A percentile compares a stretch with the other conserved stretches of the same genome.
Conservation (phyloP, 2,797 vertebrate genomes). For the Danio choprae region DNA sequence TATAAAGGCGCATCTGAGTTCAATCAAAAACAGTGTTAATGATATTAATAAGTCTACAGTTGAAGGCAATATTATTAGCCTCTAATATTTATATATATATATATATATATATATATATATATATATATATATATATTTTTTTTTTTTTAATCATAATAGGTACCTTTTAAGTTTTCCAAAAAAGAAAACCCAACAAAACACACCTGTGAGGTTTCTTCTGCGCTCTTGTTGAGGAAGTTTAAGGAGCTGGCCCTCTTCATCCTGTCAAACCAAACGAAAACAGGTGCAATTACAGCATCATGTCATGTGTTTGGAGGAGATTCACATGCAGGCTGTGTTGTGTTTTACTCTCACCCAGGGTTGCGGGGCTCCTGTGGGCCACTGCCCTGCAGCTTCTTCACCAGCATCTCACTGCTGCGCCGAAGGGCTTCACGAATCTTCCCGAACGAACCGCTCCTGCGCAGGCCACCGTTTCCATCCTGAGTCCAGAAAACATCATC, state of each 20-base stretch:
- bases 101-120: too few species aligned
- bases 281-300: neutral
- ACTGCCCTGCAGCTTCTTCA: conserved; percentile 90
- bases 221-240: conserved; percentile 90
- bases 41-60: too few species aligned
- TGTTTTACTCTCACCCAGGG: conserved; percentile 76
- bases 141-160: too few species aligned
- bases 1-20: too few species aligned
- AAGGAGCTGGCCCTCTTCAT: conserved; percentile 92
- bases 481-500: conserved; percentile 55
- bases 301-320: neutral
- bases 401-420: conserved; percentile 92
- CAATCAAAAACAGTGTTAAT: too few species aligned
- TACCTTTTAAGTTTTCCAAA: too few species aligned
- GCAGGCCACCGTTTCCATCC: conserved; percentile 85
- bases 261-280: conserved; percentile 64
- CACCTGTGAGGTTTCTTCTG: conserved; percentile 85
- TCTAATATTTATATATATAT: too few species aligned
- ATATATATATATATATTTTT: too few species aligned
- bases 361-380: conserved; percentile 86
- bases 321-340: neutral
- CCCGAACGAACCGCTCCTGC: conserved; percentile 87
- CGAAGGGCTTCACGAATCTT: conserved; percentile 88
- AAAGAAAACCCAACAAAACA: too few species aligned
- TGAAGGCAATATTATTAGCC: too few species aligned